These are phyloP conservation scores for Marisa cornuarietis DNA, from an alignment of 1,140 invertebrate species.

Conservation along the genomic window DNA sequence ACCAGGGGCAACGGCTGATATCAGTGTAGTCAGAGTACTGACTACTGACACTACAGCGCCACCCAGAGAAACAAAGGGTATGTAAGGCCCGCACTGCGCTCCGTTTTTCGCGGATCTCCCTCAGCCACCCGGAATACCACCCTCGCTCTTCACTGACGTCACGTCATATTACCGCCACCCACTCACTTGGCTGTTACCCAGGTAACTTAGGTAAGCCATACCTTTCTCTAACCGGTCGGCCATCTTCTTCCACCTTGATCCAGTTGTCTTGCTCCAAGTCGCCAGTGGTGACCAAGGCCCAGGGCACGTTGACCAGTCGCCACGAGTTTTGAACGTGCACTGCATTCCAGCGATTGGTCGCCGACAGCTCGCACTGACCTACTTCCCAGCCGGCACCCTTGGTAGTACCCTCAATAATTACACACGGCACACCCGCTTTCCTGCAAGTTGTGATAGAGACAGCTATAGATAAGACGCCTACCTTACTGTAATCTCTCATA, in stretches of 20 bases:
- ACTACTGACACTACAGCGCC: too few relatives aligned
- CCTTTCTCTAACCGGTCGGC: not conserved
- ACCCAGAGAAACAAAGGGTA: too few relatives aligned
- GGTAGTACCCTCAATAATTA: conserved; percentile 30
- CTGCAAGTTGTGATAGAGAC: not conserved
- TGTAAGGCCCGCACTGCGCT: too few relatives aligned
- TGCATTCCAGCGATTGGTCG: conserved; percentile 45
- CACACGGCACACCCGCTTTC: conserved; percentile 30
- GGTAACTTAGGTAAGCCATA: not conserved
- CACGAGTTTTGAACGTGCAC: conserved; percentile 43
- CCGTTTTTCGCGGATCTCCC: too few relatives aligned
- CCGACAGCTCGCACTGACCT: conserved; percentile 75
- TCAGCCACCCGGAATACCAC: too few relatives aligned
- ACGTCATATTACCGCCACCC: too few relatives aligned
- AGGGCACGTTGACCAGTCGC: conserved; percentile 59
- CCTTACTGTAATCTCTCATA: too few relatives aligned
- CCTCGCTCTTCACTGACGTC: too few relatives aligned
- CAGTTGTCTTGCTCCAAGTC: not conserved
- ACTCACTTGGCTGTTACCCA: too few relatives aligned
- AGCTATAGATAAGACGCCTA: too few relatives aligned
- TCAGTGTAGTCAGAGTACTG: too few relatives aligned
- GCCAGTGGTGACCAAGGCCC: conserved; percentile 41
- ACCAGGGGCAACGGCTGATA: too few relatives aligned
- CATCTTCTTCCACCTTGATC: conserved; percentile 7
- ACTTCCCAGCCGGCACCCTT: conserved; percentile 37